Evolutionary conservation across 2,888 invertebrate species (phyloP), one percentile per base, ranked within the genome.

Genomic region (Geophilus truncorum): DNA sequence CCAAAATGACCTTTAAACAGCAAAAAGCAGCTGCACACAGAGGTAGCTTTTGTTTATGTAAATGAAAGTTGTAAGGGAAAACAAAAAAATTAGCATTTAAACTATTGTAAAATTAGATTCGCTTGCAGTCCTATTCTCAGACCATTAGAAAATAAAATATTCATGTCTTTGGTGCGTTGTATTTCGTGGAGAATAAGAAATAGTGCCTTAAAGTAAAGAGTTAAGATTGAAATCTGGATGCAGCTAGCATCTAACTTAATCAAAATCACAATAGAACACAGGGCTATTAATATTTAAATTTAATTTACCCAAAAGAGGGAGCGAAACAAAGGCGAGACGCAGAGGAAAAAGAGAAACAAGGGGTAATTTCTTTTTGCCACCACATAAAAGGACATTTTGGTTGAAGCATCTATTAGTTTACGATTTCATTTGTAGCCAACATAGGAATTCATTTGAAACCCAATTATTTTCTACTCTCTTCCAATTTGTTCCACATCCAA

Each of bases 391-490:
- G 40, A 40, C 40, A 40, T 40, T 40, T 40, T 40, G 21, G 21
- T 62, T 1, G 23, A 23, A 62, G 23, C 21, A 62, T 62, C 57
- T 62, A 62, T 62, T 62, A 62, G 57, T 62, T 62, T 62, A 62
- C 57, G 57, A 62, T 62, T 62, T 62, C 57, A 62, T 62, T 62
- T 62, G 57, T 10, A 62, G 57, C 57, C 57, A 62, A 62, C 57
- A 62, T 62, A 62, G 57, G 57, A 62, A 62, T 62, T 62, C 57
- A 62, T 62, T 62, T 62, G 57, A 62, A 62, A 62, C 57, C 57
- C 57, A 62, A 62, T 62, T 62, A 62, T 62, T 62, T 62, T 62
- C 57, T 62, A 62, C 57, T 62, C 57, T 62, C 18, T 62, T 62
- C 57, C 57, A 62, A 62, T 62, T 62, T 62, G 57, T 62, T 62